phyloP scores from a whole-genome alignment of 2,888 invertebrate genomes.

The Andrena trimmerana region DNA sequence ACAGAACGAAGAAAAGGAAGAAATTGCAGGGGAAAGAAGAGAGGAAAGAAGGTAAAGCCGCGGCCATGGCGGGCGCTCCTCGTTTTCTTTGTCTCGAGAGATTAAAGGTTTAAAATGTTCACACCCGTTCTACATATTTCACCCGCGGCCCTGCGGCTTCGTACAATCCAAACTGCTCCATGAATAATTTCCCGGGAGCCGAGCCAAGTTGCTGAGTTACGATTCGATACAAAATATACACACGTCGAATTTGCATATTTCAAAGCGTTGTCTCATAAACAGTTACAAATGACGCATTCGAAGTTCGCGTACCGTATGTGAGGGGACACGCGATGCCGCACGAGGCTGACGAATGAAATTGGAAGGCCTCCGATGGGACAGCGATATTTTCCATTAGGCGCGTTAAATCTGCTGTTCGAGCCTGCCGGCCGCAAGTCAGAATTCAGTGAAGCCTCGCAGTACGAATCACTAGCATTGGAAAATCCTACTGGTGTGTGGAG shows the following conservation, averaged over 20 bases:
- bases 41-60: constrained; percentile 70
- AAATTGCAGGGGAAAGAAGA: constrained; percentile 31
- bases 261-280: neutral
- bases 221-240: constrained; percentile 1
- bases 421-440: neutral
- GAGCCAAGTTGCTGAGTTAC: constrained; percentile 13
- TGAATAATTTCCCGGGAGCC: constrained; percentile 41
- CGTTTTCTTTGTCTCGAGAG: constrained; percentile 78
- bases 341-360: no score
- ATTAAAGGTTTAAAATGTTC: constrained; percentile 79
- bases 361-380: no score
- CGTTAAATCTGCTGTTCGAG: neutral
- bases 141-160: constrained; percentile 24
- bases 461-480: neutral
- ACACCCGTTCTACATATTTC: constrained; percentile 66
- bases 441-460: neutral
- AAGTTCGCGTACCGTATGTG: no score
- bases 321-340: no score
- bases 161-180: constrained; percentile 27
- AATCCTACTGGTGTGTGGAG: neutral
- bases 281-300: no score
- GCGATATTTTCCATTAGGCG: neutral
- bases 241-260: neutral
- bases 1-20: constrained; percentile 42
- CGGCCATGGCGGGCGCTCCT: constrained; percentile 73